phyloP scores from a whole-genome alignment of 2,888 invertebrate species.

The Xestobium rufovillosum region DNA sequence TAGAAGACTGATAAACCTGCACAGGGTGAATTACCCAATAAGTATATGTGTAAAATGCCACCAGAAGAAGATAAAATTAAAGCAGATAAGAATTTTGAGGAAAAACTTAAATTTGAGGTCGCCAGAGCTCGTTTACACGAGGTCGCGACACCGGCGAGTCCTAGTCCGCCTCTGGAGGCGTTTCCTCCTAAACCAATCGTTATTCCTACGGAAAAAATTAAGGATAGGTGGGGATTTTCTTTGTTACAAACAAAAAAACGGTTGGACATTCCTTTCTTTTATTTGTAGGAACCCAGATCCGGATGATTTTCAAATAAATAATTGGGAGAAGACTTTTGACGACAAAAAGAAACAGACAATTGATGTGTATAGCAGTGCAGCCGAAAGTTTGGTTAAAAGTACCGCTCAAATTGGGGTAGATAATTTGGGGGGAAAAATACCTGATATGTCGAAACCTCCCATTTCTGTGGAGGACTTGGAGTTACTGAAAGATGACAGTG shows the following conservation, averaged over 20 bases:
- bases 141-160: constrained; percentile 41
- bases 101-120: constrained; percentile 16
- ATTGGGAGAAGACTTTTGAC: constrained; percentile 8
- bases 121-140: constrained; percentile 20
- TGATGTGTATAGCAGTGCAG: constrained; percentile 33
- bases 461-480: constrained; percentile 37
- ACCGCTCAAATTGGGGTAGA: not conserved
- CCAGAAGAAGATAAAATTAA: constrained; percentile 2
- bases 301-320: constrained; percentile 11
- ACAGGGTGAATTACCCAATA: constrained; percentile 2
- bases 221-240: constrained; percentile 6
- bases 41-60: constrained; percentile 12
- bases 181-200: constrained; percentile 37
- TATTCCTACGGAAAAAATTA: constrained; percentile 40
- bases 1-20: not conserved
- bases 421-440: constrained; percentile 9
- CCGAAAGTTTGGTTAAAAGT: constrained; percentile 26
- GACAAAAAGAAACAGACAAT: constrained; percentile 27
- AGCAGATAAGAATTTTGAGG: not conserved
- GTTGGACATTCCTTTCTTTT: constrained; percentile 7
- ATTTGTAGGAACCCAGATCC: constrained; percentile 15
- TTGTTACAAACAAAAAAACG: constrained; percentile 1
- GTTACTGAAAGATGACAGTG: constrained; percentile 29
- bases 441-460: constrained; percentile 37
- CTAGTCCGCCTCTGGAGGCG: constrained; percentile 42